Base-by-base conservation (phyloP, 2,113 vertebrate species). In the Oplegnathus fasciatus region DNA sequence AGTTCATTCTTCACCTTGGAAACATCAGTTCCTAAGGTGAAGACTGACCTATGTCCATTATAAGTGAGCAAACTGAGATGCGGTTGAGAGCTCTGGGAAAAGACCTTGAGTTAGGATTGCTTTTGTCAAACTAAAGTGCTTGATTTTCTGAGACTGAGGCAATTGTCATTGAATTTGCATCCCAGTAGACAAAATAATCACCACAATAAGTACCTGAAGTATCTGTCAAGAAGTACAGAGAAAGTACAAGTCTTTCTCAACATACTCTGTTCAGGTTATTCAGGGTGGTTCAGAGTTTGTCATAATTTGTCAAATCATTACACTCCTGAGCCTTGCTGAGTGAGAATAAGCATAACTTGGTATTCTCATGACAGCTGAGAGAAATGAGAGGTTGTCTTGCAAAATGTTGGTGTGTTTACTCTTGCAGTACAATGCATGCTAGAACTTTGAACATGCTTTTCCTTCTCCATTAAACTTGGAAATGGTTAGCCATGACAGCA, bases 381-480 rank as follows among this genome's bases (percentile, higher is more conserved):
- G 46, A 70, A 14, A 65, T 58, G 76, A 66, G 54, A 46, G n/a
- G 17, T n/a, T 77, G 34, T 37, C 74, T 48, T 66, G 65, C 46
- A 37, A 69, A 52, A 48, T 28, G 52, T 67, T 46, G 10, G 30
- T 57, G 24, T 42, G 68, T 71, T 65, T 74, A 42, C 71, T 78
- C 6, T 42, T 46, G 13, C 61, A 61, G 34, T 30, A 30, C 58
- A 72, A 61, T 50, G 28, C n/a, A 70, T 62, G 37, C 11, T 52
- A 24, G 17, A 64, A 46, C n/a, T 64, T 58, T 37, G 26, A 83
- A 55, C 30, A 18, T 62, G 28, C 24, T 75, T 73, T 50, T 65
- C 20, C 50, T 50, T 73, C 28, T 22, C 37, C 15, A 2, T 68
- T 75, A 54, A 80, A 82, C 54, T 75, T 72, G 42, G 82, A 85